These are phyloP conservation scores for Lophura nycthemera DNA, from an alignment of 2,113 vertebrate species.

Conservation along the genomic window DNA sequence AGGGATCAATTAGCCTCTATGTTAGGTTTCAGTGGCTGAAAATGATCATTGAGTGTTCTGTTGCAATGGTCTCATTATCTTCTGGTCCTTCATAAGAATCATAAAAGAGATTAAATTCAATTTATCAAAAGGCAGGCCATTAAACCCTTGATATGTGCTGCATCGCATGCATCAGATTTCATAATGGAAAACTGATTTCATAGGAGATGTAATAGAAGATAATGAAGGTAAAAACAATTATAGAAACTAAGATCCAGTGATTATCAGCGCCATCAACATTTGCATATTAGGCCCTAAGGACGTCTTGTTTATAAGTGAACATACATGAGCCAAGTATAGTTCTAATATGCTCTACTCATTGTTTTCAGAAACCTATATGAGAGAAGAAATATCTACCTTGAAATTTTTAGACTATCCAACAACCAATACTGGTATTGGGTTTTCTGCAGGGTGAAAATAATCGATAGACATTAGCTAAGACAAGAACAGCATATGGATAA, in stretches of 20 bases:
- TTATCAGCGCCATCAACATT: slow-evolving; percentile 73
- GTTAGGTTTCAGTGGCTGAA: slow-evolving; percentile 50
- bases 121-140: slow-evolving; percentile 74
- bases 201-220: slow-evolving; percentile 65
- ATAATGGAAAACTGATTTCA: slow-evolving; percentile 66
- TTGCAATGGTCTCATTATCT: slow-evolving; percentile 55
- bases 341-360: slow-evolving; percentile 50
- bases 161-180: slow-evolving; percentile 40
- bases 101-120: slow-evolving; percentile 77
- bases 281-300: slow-evolving; percentile 64
- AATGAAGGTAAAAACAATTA: slow-evolving; percentile 76
- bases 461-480: background rate
- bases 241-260: slow-evolving; percentile 62
- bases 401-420: slow-evolving; percentile 21
- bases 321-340: slow-evolving; percentile 43
- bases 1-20: slow-evolving; percentile 41
- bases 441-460: background rate
- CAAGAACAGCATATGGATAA: background rate
- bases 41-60: slow-evolving; percentile 42
- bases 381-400: background rate
- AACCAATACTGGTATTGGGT: slow-evolving; percentile 9
- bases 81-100: slow-evolving; percentile 62
- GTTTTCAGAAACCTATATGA: background rate
- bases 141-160: slow-evolving; percentile 68
- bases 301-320: slow-evolving; percentile 66